Conservation (phyloP, 2,113 vertebrate genomes). For the Rana temporaria region DNA sequence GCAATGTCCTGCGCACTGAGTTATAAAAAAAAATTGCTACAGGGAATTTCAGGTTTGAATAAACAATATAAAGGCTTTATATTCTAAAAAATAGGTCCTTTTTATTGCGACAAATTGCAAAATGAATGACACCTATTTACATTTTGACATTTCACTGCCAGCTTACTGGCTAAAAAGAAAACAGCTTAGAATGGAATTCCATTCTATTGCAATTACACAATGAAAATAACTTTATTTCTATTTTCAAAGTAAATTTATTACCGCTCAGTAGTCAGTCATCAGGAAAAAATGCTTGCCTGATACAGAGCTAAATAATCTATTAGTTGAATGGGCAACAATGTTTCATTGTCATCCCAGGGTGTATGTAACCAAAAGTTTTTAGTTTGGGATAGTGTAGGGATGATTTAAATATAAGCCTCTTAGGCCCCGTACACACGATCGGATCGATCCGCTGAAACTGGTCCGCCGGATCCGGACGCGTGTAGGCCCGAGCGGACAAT, state of each 20-base stretch:
- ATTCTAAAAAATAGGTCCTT: not conserved
- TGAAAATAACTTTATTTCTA: not conserved
- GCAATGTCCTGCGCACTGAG: not conserved
- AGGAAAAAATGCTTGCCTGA: not conserved
- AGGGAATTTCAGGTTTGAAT: not conserved
- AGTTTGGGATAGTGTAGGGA: too few species aligned
- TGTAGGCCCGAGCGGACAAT: too few species aligned
- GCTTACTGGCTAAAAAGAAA: not conserved
- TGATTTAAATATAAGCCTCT: too few species aligned
- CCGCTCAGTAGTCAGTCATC: not conserved
- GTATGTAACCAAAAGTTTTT: too few species aligned
- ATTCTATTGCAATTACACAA: not conserved
- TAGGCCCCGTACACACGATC: too few species aligned
- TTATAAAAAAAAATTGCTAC: not conserved
- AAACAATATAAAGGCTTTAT: not conserved
- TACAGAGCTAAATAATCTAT: slow-evolving; percentile 3
- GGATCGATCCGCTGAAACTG: too few species aligned
- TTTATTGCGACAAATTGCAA: slow-evolving; percentile 1
- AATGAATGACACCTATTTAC: slow-evolving; percentile 6
- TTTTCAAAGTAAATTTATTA: not conserved
- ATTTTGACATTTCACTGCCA: not conserved
- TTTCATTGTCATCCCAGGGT: too few species aligned
- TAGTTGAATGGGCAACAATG: too few species aligned
- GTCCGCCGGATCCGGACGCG: too few species aligned
- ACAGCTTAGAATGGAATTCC: not conserved